phyloP scores from a whole-genome alignment of 2,113 vertebrate genomes.

The Myiagra hebetior region DNA sequence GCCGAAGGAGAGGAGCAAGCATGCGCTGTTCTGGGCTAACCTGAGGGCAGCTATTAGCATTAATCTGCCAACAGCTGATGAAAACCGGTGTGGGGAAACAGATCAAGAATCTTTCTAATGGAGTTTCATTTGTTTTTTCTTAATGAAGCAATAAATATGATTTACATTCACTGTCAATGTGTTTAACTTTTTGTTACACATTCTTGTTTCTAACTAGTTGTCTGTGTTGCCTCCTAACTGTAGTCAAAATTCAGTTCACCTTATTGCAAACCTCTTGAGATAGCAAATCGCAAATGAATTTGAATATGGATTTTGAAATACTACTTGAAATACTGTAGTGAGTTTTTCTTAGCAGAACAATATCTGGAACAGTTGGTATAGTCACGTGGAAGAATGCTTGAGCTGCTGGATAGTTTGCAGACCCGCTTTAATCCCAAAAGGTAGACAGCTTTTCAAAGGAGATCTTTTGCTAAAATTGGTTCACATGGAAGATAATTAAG shows the following conservation, averaged over 20 bases:
- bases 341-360: background rate
- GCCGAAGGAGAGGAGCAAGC: slow-evolving; percentile 84
- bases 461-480: background rate
- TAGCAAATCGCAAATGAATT: background rate
- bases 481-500: background rate
- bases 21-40: slow-evolving; percentile 84
- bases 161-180: background rate
- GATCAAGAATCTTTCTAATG: background rate
- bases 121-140: background rate
- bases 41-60: slow-evolving; percentile 59
- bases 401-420: background rate
- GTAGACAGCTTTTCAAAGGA: background rate
- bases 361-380: background rate
- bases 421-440: background rate
- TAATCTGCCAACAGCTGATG: slow-evolving; percentile 16
- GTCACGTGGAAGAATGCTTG: background rate
- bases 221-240: background rate
- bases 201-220: background rate
- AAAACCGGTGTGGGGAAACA: background rate
- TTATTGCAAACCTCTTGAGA: background rate
- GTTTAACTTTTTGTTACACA: background rate
- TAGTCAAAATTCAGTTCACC: background rate
- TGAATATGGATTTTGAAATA: background rate
- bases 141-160: background rate
- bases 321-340: background rate